Base-by-base conservation (phyloP, 2,113 vertebrate species). In the Euleptes europaea region DNA sequence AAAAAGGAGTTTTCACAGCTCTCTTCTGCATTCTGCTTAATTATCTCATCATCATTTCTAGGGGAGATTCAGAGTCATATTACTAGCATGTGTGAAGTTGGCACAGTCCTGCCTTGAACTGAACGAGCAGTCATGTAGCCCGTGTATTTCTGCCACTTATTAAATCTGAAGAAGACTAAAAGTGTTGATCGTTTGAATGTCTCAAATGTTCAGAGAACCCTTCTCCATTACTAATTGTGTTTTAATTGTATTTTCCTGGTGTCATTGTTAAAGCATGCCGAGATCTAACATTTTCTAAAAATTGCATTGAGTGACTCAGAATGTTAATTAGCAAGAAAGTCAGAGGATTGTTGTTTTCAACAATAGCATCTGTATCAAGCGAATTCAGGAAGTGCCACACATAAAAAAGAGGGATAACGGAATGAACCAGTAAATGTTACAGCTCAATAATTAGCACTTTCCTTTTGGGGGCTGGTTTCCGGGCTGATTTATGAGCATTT, bases 251-350 rank as follows among this genome's bases (percentile, higher is more conserved):
- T 76, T 89, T 91, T 91, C 57, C 84, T 80, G 81, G 89, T 92
- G 88, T 91, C 78, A 83, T 11, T 91, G 72, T 86, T 91, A 89
- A 90, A 93, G 85, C 84, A 92, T 91, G 86, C 80, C 86, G 80
- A 90, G 78, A 90, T 57, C 71, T 81, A 70, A 84, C 1, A 78
- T 60, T 88, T 93, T 90, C 92, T 92, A 89, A 93, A 90, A 87
- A 33, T 84, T 51, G 57, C 88, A 71, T 86, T 90, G 94, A 91
- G 92, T 92, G 88, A 93, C 79, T 91, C 86, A 92, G 42, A 93
- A 88, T 75, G 86, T 88, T 94, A 94, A 94, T 94, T 94, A 94
- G 88, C 86, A 89, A 74, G 63, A 84, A 90, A 87, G 90, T 89
- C 90, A 94, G 82, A 86, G 65, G 76, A 31, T 89, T 93, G 90